Evolutionary conservation across 2,888 invertebrate species (phyloP), one percentile per base, ranked within the genome.

Genomic region (Blastobasis adustella): DNA sequence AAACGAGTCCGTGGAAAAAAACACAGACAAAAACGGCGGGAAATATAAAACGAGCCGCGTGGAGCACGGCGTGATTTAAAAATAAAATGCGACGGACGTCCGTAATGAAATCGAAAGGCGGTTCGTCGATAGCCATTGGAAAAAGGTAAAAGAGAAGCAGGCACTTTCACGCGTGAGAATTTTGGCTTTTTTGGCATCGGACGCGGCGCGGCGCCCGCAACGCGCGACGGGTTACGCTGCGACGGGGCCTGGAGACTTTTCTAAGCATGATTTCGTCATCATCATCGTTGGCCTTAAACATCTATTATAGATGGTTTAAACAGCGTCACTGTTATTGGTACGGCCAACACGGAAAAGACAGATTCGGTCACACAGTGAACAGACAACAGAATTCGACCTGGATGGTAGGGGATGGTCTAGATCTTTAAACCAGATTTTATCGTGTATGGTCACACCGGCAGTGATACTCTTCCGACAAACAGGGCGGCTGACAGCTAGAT

Each of bases 71-170:
- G 84, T 84, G 87, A 87, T 88, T 87, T 85, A 85, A 86, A 87
- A 87, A 88, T 82, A 87, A 87, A 85, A 85, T 86, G 76, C 70
- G 66, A 65, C 78, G 84, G 83, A 85, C 74, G 85, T 84, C 79
- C 86, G 86, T 88, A 88, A 87, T 87, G 88, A 88, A 88, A 88
- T 87, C 87, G 88, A 88, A 88, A 88, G 88, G 88, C 76, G 84
- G 85, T 85, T 84, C 84, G 86, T 87, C 87, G 87, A 88, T 88
- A 78, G 79, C 85, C 78, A 79, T 73, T 79, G 83, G 82, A 80
- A 87, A 88, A 88, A 86, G 69, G 82, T 82, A 86, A 87, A 87
- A 86, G 84, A 82, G 81, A 58, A 46, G 57, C 65, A 65, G 43
- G 65, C 85, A 88, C 88, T 88, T 88, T 88, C 87, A 77, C 87